Percentiles rank a stretch among this genome's conserved stretches.
Conservation (phyloP, 2,797 vertebrate genomes). For the Sebastes minor region DNA sequence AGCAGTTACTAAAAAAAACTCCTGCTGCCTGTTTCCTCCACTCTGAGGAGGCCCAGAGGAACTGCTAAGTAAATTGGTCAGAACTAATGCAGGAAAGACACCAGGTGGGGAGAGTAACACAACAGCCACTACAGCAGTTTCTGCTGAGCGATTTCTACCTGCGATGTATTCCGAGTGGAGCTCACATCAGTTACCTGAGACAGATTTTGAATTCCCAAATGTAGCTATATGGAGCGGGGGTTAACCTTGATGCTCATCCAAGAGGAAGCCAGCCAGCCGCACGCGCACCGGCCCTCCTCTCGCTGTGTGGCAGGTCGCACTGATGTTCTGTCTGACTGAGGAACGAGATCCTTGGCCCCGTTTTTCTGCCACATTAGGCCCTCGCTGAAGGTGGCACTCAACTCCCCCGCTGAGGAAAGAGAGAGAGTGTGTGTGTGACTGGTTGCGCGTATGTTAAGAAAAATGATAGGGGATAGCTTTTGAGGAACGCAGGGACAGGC, state of each 20-base stretch:
- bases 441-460: background rate
- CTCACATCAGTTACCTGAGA: constrained; percentile 25
- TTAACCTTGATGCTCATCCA: constrained; percentile 52
- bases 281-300: background rate
- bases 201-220: constrained; percentile 19
- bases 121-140: constrained; percentile 34
- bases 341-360: constrained; percentile 56
- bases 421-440: background rate
- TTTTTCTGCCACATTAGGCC: constrained; percentile 72
- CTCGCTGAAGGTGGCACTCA: constrained; percentile 46
- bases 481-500: background rate
- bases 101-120: constrained; percentile 48
- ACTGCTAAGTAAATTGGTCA: constrained; percentile 60
- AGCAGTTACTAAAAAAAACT: constrained; percentile 22
- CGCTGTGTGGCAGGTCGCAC: constrained; percentile 25
- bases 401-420: constrained; percentile 20
- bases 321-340: constrained; percentile 47
- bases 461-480: background rate
- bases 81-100: constrained; percentile 58
- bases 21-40: constrained; percentile 29
- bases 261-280: constrained; percentile 32
- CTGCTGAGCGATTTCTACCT: background rate
- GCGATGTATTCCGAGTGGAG: constrained; percentile 13
- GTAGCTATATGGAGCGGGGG: background rate
- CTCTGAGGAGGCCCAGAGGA: constrained; percentile 38